Conservation (phyloP, 2,113 vertebrate species). For the Chionomys nivalis region DNA sequence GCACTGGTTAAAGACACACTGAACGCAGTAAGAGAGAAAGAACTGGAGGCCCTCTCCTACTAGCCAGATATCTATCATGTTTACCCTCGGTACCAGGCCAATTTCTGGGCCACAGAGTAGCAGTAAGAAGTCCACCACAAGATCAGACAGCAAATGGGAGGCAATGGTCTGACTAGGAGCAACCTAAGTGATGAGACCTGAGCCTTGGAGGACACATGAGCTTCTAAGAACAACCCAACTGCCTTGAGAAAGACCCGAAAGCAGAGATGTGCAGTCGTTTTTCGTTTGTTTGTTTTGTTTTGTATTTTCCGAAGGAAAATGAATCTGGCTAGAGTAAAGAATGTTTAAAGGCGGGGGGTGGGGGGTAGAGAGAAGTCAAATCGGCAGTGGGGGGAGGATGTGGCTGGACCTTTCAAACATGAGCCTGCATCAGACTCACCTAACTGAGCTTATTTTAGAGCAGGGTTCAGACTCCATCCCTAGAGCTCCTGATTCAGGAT, state of each 20-base stretch:
- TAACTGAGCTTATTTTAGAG: neutral
- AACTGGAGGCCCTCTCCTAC: neutral
- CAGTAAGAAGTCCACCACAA: neutral
- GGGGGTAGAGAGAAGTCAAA: neutral
- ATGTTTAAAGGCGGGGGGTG: neutral
- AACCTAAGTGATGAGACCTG: neutral
- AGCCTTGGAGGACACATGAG: neutral
- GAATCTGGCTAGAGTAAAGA: neutral
- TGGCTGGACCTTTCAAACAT: neutral
- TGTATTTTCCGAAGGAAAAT: neutral
- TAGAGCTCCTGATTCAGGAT: neutral
- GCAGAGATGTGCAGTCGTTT: neutral
- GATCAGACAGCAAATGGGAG: neutral
- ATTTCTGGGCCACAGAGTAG: neutral
- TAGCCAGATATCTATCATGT: neutral
- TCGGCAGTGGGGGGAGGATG: accelerated
- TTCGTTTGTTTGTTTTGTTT: too few species aligned
- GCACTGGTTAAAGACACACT: neutral
- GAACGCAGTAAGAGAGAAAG: neutral
- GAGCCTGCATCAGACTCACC: neutral
- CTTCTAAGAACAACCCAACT: neutral
- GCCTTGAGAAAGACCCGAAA: neutral
- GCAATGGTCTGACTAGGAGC: neutral
- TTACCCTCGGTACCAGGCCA: neutral
- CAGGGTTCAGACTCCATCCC: neutral